Evolutionary conservation across 2,888 invertebrate species (phyloP).

Genomic region (Mesorhabditis spiculigera): DNA sequence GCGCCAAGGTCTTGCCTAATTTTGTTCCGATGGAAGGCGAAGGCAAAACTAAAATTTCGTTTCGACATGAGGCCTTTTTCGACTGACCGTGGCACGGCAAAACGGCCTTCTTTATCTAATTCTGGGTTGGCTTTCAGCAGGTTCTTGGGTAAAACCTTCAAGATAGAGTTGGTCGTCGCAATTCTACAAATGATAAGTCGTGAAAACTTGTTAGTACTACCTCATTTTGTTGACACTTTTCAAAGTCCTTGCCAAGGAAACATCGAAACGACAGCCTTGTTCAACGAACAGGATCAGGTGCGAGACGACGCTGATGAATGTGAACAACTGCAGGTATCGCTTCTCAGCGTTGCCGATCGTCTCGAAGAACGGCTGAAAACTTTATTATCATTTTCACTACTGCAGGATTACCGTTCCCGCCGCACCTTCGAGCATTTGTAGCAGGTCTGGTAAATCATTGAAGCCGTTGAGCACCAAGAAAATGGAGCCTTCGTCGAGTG

Average conservation of each 20-base stretch:
- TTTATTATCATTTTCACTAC: background rate
- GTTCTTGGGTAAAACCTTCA: background rate
- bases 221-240: slow-evolving; percentile 16
- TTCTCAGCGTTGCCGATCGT: background rate
- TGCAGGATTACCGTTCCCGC: background rate
- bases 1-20: slow-evolving; percentile 27
- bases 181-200: background rate
- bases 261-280: slow-evolving; percentile 25
- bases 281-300: slow-evolving; percentile 25
- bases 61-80: background rate
- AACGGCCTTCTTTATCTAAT: background rate
- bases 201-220: background rate
- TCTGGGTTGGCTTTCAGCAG: background rate
- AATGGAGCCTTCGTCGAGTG: background rate
- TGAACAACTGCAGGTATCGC: background rate
- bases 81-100: background rate
- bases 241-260: slow-evolving; percentile 14
- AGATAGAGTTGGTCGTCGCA: background rate
- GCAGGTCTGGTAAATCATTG: background rate
- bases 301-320: slow-evolving; percentile 17
- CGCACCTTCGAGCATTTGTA: background rate
- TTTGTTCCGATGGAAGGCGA: slow-evolving; percentile 69
- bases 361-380: background rate
- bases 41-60: slow-evolving; percentile 57
- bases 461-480: background rate